Base-by-base conservation (phyloP, 2,888 invertebrate species). In the Perithous albicinctus region DNA sequence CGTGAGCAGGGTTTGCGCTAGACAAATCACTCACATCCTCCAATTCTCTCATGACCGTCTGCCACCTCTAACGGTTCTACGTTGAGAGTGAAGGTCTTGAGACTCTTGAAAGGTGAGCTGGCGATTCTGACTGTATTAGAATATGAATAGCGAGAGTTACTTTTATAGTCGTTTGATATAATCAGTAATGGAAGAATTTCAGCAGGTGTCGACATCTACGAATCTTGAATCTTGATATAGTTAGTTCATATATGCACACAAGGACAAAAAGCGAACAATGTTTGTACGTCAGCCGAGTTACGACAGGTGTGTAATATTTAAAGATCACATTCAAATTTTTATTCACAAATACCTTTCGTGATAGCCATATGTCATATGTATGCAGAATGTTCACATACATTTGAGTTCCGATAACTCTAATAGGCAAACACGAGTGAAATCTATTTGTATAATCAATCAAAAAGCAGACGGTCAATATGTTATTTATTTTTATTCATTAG, bases 61-160 rank as follows among this genome's bases (percentile, higher is more conserved):
- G 89, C 84, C 87, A 91, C 90, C 90, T 90, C 90, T 91, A 91
- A 91, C 91, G 91, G 91, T 89, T 85, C 84, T 81, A 78, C 73
- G 54, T 48, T 59, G 66, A 75, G 78, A 79, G 73, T 66, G 82
- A 84, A 86, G 85, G 85, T 77, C 83, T 73, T 8, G 29, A 59
- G 8, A 8, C 15, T 63, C 41, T 64, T 51, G 12, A 41, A 26
- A 64, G 38, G 43, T 10, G 48, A 66, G 41, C 35, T 43, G 15
- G 15, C 26, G 75, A 66, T n/a, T 56, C 46, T 26, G 61, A 26
- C 26, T 46, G 46, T 64, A 70, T 82, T 82, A 78, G 70, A 82
- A 69, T 69, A 6, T 23, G 15, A 43, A 23, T 38, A 7, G 5
- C 38, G 35, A 12, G 12, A 43, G 0, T 15, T 43, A 6, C 15